Evolutionary conservation across 2,797 vertebrate species (phyloP).

Genomic region (Paramormyrops hopkinsi): DNA sequence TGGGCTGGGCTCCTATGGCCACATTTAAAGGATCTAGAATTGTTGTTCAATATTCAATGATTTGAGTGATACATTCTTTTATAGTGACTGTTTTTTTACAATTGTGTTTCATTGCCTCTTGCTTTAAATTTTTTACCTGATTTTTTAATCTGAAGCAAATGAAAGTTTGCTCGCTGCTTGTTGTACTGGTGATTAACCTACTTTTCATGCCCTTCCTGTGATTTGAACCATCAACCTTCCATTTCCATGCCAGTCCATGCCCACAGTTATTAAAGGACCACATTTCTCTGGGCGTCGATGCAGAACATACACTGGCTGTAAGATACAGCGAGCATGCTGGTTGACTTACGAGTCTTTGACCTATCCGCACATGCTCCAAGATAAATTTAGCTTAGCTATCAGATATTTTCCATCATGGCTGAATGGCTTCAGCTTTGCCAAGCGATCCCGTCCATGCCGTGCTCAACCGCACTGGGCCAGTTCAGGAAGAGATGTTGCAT

Average conservation of each 20-base stretch:
- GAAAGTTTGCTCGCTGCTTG: not conserved
- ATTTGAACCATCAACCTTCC: not conserved
- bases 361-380: not conserved
- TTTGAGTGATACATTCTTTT: not conserved
- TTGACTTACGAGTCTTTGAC: not conserved
- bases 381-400: conserved; percentile 12
- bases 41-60: not conserved
- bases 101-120: not conserved
- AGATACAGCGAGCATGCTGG: not conserved
- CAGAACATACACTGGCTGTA: not conserved
- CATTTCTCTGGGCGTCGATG: not conserved
- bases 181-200: not conserved
- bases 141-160: not conserved
- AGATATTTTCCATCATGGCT: not conserved
- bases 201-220: not conserved
- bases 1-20: not conserved
- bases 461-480: not conserved
- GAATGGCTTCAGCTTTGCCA: not conserved
- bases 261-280: not conserved
- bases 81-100: not conserved
- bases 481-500: not conserved
- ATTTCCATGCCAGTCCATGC: not conserved
- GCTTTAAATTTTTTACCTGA: not conserved
- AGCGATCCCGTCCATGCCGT: not conserved
- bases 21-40: not conserved